These are phyloP conservation scores for Arge pagana DNA, from an alignment of 2,888 invertebrate genomes.

Conservation along the genomic window DNA sequence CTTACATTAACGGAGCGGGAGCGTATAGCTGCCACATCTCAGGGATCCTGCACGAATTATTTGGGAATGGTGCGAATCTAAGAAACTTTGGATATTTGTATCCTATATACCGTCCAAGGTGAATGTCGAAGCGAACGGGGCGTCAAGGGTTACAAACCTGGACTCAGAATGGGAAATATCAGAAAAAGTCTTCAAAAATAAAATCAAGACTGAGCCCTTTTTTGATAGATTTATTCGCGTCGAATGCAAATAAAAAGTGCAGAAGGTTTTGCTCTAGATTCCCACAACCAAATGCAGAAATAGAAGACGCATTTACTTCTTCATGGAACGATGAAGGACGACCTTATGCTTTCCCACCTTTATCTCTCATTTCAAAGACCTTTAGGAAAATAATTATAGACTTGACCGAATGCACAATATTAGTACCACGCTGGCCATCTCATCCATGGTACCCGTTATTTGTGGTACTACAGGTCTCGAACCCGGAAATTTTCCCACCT, in stretches of 20 bases:
- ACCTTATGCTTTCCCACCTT: conserved; percentile 43
- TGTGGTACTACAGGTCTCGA: conserved; percentile 12
- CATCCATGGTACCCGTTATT: conserved; percentile 45
- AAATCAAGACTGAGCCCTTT: conserved; percentile 15
- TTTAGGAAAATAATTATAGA: conserved; percentile 41
- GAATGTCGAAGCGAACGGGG: neutral
- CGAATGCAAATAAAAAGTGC: conserved; percentile 37
- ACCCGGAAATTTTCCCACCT: conserved; percentile 35
- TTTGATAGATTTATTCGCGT: conserved; percentile 38
- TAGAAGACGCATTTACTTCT: conserved; percentile 40
- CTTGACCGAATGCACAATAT: conserved; percentile 38
- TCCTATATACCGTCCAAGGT: conserved; percentile 6
- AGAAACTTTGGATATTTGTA: neutral
- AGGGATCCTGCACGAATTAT: neutral
- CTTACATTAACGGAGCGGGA: neutral
- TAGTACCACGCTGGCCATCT: conserved; percentile 40
- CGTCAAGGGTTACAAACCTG: conserved; percentile 6
- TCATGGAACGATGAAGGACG: conserved; percentile 26
- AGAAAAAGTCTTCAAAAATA: conserved; percentile 5
- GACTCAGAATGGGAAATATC: conserved; percentile 33
- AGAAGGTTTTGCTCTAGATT: conserved; percentile 36
- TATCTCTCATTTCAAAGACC: conserved; percentile 35
- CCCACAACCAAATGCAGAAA: conserved; percentile 32
- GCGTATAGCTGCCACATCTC: neutral
- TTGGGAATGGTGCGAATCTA: conserved; percentile 2